Conservation (phyloP, 2,113 vertebrate species). For the Chitala chitala region DNA sequence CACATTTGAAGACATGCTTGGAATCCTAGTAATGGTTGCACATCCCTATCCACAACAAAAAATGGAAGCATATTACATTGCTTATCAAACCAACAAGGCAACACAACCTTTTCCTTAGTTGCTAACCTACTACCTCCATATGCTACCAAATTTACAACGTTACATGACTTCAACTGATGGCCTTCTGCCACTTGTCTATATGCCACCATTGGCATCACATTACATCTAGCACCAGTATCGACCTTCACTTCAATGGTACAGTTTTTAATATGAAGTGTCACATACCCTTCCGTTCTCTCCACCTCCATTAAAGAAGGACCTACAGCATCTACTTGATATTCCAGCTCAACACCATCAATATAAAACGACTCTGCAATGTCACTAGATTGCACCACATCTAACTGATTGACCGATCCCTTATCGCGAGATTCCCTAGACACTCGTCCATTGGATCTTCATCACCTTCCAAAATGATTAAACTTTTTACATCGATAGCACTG, state of each 20-base stretch:
- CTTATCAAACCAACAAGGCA: too few relatives aligned
- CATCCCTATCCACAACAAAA: too few relatives aligned
- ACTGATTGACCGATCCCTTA: background rate
- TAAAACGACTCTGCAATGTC: background rate
- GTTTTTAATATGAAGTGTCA: background rate
- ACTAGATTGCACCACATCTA: too few relatives aligned
- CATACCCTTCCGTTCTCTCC: background rate
- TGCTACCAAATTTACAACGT: background rate
- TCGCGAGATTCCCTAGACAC: background rate
- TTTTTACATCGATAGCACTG: conserved; percentile 16
- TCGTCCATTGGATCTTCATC: background rate
- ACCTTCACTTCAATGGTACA: conserved; percentile 11
- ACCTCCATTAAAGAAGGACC: background rate
- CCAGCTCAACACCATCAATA: background rate
- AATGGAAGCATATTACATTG: too few relatives aligned
- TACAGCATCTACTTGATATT: background rate
- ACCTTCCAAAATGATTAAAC: conserved; percentile 7
- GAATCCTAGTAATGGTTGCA: too few relatives aligned
- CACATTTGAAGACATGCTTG: too few relatives aligned
- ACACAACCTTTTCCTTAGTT: too few relatives aligned
- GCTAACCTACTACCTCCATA: too few relatives aligned
- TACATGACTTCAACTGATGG: background rate
- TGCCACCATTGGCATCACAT: background rate
- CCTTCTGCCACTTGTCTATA: background rate
- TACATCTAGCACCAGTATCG: conserved; percentile 5